These are phyloP conservation scores for Matsumyia berberina DNA, from an alignment of 2,888 invertebrate species.

Conservation along the genomic window DNA sequence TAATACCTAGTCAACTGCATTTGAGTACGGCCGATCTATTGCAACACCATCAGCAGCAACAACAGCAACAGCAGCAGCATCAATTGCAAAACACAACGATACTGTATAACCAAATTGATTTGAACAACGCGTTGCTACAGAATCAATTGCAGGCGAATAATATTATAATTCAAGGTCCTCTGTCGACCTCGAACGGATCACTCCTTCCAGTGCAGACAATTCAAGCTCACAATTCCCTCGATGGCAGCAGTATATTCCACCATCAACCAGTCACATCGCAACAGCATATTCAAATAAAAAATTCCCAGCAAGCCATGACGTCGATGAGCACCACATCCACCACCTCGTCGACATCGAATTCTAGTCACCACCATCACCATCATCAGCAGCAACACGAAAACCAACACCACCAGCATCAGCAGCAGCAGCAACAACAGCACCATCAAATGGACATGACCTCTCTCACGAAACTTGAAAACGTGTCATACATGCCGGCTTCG, in stretches of 20 bases:
- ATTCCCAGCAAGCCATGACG: constrained; percentile 71
- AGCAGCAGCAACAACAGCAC: constrained; percentile 78
- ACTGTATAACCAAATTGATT: constrained; percentile 82
- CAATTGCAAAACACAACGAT: constrained; percentile 79
- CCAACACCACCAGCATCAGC: constrained; percentile 60
- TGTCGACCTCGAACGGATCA: constrained; percentile 79
- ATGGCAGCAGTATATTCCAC: constrained; percentile 79
- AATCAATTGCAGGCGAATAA: constrained; percentile 83
- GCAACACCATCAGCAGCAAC: constrained; percentile 77
- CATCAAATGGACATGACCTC: constrained; percentile 77
- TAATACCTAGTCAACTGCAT: constrained; percentile 82
- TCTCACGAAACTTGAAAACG: constrained; percentile 82
- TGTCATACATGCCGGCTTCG: constrained; percentile 81
- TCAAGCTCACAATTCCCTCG: constrained; percentile 77
- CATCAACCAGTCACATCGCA: constrained; percentile 77
- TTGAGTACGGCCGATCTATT: constrained; percentile 80
- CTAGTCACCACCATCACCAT: constrained; percentile 65
- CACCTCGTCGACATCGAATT: constrained; percentile 62
- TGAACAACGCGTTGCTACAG: constrained; percentile 82
- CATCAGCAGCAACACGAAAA: constrained; percentile 77
- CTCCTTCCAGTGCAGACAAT: constrained; percentile 81
- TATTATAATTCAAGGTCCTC: constrained; percentile 83
- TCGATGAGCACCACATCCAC: constrained; percentile 74
- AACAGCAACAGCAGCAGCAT: constrained; percentile 77
- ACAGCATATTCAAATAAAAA: constrained; percentile 78